Evolutionary conservation across 2,797 vertebrate genomes (phyloP), one percentile per base, ranked within the genome.

Genomic region (Muscicapa striata): DNA sequence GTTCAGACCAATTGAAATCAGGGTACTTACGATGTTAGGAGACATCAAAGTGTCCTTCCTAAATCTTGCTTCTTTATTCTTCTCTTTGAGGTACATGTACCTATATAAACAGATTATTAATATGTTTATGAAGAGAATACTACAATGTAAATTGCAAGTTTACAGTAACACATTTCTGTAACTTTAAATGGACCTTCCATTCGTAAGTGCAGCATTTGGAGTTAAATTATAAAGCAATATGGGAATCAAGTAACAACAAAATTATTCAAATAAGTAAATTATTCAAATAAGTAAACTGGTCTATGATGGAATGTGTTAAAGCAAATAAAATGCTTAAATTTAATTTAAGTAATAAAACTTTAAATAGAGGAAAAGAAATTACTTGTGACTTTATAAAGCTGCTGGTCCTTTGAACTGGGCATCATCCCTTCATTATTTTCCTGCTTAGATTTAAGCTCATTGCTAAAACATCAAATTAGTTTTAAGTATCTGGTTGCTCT

Each of bases 181-280:
- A 63, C 21, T 91, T 96, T 83, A 92, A 96, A 85, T 68, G 40
- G 66, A 77, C n/a, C 43, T 94, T 94, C 84, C 68, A 57, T 93
- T 90, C 54, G 24, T 70, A 87, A 89, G 43, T 84, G n/a, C n/a
- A 87, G 46, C 24, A 74, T 62, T 78, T 78, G 52, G 36, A 96
- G 32, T 87, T 86, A 79, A 95, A 94, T 74, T 91, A 87, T 62
- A 75, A 90, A 90, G 52, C 45, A 58, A 29, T 86, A 22, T 34
- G 57, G 63, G 36, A 67, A 84, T 82, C 16, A 70, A 84, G 20
- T 52, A 92, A 59, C 49, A 82, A 81, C 29, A 77, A 88, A 95
- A 94, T 94, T 61, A 91, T 51, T 49, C 43, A 80, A 85, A 89
- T 68, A 88, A 93, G 52, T 87, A 88, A 96, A 94, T 94, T 61